Conservation (phyloP, 2,888 invertebrate genomes). For the Anodontia alba region DNA sequence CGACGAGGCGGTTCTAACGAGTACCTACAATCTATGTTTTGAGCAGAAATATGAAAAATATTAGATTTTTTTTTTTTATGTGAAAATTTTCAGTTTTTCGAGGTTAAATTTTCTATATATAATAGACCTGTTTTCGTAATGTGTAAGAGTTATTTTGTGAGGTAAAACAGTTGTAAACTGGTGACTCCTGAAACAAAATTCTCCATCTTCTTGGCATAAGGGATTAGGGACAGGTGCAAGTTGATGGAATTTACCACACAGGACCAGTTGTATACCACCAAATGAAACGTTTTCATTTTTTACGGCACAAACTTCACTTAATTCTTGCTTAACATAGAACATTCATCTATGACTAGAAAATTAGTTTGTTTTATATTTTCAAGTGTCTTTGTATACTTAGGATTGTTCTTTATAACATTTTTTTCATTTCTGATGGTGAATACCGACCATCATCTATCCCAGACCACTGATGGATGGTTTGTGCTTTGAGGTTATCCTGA, state of each 20-base stretch:
- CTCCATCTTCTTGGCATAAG: conserved; percentile 29
- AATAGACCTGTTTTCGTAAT: too few species aligned
- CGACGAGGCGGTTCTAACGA: too few species aligned
- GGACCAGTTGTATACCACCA: conserved; percentile 30
- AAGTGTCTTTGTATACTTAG: conserved; percentile 26
- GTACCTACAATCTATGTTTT: too few species aligned
- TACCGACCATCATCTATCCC: conserved; percentile 44
- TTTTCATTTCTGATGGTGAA: conserved; percentile 34
- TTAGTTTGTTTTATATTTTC: conserved; percentile 34
- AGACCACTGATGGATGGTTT: conserved; percentile 45
- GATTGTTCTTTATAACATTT: conserved; percentile 25
- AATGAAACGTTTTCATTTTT: conserved; percentile 23
- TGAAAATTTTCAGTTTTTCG: too few species aligned
- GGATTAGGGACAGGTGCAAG: conserved; percentile 33
- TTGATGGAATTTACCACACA: conserved; percentile 35
- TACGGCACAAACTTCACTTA: conserved; percentile 36
- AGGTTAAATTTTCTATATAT: too few species aligned
- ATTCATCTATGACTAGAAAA: conserved; percentile 42
- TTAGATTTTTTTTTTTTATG: too few species aligned
- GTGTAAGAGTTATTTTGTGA: conserved; percentile 22
- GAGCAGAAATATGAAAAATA: too few species aligned
- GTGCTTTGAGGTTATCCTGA: conserved; percentile 22
- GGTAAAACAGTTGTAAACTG: conserved; percentile 13
- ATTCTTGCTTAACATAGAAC: conserved; percentile 44
- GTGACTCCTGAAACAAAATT: conserved; percentile 27